Evolutionary conservation across 1,140 invertebrate genomes (phyloP).

Genomic region (Penaeus chinensis): DNA sequence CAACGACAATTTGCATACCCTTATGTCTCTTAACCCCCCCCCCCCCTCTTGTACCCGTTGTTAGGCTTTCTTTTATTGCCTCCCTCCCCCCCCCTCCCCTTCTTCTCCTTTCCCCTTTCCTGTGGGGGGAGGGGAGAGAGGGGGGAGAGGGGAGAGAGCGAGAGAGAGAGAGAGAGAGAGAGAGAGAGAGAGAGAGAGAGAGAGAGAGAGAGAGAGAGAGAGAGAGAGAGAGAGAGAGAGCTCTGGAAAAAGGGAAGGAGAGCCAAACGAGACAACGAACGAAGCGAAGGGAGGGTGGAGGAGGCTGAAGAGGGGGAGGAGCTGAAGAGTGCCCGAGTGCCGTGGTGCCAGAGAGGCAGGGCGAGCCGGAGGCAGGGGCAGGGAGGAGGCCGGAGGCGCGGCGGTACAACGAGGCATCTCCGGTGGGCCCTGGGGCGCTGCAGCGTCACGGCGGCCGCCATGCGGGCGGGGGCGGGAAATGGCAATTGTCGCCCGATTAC

Average conservation of each 20-base stretch:
- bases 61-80: too few species aligned
- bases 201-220: slow-evolving; percentile 9
- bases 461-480: slow-evolving; percentile 48
- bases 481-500: slow-evolving; percentile 49
- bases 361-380: slow-evolving; percentile 20
- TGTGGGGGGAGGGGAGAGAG: slow-evolving; percentile 4
- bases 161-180: background rate
- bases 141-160: background rate
- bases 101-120: background rate
- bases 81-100: background rate
- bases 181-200: slow-evolving; percentile 2
- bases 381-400: background rate
- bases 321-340: too few species aligned
- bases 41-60: too few species aligned
- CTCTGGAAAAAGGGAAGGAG: too few species aligned
- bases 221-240: background rate
- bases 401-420: slow-evolving; percentile 34
- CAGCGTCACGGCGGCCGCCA: slow-evolving; percentile 23
- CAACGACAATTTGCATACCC: too few species aligned
- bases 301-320: too few species aligned
- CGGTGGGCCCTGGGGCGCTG: background rate
- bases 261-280: background rate
- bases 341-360: slow-evolving; percentile 2
- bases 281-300: background rate
- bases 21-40: too few species aligned